phyloP scores from a whole-genome alignment of 2,113 vertebrate genomes.

The Corvus hawaiiensis region DNA sequence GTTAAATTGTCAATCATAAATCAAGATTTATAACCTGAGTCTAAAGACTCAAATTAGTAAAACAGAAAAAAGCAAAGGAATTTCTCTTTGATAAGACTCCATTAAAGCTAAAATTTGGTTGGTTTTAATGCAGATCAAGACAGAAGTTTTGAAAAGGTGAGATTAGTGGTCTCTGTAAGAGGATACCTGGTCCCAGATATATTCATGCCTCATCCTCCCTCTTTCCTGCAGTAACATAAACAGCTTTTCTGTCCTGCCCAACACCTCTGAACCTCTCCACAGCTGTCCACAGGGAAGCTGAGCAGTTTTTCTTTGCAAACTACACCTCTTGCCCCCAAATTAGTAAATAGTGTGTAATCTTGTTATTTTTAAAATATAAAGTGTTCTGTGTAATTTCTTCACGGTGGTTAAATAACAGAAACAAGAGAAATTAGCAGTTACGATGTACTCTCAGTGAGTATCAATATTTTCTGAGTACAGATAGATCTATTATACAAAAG shows the following conservation, averaged over 20 bases:
- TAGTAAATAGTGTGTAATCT: not conserved
- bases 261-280: not conserved
- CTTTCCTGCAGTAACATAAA: not conserved
- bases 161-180: not conserved
- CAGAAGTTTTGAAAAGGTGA: not conserved
- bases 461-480: not conserved
- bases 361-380: not conserved
- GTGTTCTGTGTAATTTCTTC: not conserved
- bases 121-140: not conserved
- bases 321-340: not conserved
- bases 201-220: not conserved
- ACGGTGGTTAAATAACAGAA: not conserved
- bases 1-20: not conserved
- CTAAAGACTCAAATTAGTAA: not conserved
- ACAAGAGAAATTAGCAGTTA: not conserved
- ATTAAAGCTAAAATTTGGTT: not conserved
- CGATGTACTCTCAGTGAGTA: not conserved
- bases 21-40: not conserved
- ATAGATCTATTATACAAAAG: not conserved
- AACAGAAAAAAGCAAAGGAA: not conserved
- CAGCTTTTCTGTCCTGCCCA: not conserved
- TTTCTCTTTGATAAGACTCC: not conserved
- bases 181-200: fast-evolving
- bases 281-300: not conserved
- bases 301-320: not conserved